phyloP scores from a whole-genome alignment of 1,140 invertebrate species.

The Drosophila rhopaloa region DNA sequence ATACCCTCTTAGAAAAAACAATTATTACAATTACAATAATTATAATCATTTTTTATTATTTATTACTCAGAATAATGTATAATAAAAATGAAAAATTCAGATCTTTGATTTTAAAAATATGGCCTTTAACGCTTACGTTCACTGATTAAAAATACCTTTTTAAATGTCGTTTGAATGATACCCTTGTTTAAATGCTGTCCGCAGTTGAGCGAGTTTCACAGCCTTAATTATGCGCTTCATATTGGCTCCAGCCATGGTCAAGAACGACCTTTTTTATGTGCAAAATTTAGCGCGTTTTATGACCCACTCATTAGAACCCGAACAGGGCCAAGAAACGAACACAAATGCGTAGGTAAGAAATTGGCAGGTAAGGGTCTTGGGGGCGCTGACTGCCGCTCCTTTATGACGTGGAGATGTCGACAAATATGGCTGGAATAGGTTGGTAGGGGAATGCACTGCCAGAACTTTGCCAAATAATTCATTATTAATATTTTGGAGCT shows the following conservation, averaged over 20 bases:
- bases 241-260: conserved; percentile 21
- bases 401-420: conserved; percentile 65
- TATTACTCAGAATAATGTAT: no score
- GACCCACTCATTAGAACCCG: conserved; percentile 68
- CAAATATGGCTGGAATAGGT: conserved; percentile 10
- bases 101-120: no score
- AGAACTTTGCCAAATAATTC: no score
- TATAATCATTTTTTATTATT: no score
- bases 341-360: conserved; percentile 15
- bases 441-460: conserved; percentile 36
- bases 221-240: conserved; percentile 50
- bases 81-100: no score
- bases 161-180: conserved; percentile 11
- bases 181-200: no score
- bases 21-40: no score
- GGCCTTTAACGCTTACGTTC: no score
- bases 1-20: no score
- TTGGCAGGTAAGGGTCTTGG: conserved; percentile 2
- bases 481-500: no score
- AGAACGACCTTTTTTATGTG: conserved; percentile 49
- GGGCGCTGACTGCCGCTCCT: conserved; percentile 50
- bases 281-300: conserved; percentile 78
- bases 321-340: conserved; percentile 32
- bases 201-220: conserved; percentile 3
- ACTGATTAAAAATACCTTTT: conserved; percentile 21